Evolutionary conservation across 2,888 invertebrate genomes (phyloP).

Genomic region (Agrochola lychnidis): DNA sequence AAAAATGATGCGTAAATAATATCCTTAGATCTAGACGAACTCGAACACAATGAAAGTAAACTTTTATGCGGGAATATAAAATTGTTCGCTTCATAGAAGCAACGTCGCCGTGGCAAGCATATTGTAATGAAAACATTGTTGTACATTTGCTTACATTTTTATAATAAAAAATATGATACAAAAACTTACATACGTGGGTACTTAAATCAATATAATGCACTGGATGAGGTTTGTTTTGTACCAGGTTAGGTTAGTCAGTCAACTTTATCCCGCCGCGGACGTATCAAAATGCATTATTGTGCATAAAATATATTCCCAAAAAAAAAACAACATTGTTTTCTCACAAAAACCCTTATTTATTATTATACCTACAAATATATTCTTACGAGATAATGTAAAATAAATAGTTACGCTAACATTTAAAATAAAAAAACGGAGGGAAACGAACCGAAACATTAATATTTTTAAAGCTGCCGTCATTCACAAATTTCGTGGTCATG

Average conservation of each 20-base stretch:
- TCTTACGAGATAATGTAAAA: constrained; percentile 75
- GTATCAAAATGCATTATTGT: constrained; percentile 84
- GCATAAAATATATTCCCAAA: constrained; percentile 80
- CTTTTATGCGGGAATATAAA: constrained; percentile 58
- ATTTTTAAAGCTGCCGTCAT: constrained; percentile 73
- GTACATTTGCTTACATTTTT: constrained; percentile 79
- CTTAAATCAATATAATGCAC: constrained; percentile 87
- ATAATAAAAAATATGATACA: constrained; percentile 84
- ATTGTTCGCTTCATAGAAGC: constrained; percentile 86
- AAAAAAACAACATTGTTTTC: constrained; percentile 72
- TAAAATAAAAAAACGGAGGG: constrained; percentile 83
- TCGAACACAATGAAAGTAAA: constrained; percentile 59
- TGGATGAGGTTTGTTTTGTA: constrained; percentile 87
- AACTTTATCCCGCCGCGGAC: constrained; percentile 75
- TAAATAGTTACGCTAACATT: constrained; percentile 82
- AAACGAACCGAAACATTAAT: constrained; percentile 72
- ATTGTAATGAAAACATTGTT: constrained; percentile 74
- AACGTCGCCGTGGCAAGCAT: constrained; percentile 82
- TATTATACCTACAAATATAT: constrained; percentile 67
- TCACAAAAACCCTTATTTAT: constrained; percentile 77
- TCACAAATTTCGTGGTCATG: constrained; percentile 64
- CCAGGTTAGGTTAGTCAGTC: constrained; percentile 82
- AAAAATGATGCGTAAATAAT: constrained; percentile 76
- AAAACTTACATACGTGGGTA: constrained; percentile 82
- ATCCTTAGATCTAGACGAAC: constrained; percentile 59